Percentiles rank a stretch among this genome's conserved stretches.
These are phyloP conservation scores for Macrostomum lignano DNA, from an alignment of 1,140 invertebrate species.

Conservation along the genomic window DNA sequence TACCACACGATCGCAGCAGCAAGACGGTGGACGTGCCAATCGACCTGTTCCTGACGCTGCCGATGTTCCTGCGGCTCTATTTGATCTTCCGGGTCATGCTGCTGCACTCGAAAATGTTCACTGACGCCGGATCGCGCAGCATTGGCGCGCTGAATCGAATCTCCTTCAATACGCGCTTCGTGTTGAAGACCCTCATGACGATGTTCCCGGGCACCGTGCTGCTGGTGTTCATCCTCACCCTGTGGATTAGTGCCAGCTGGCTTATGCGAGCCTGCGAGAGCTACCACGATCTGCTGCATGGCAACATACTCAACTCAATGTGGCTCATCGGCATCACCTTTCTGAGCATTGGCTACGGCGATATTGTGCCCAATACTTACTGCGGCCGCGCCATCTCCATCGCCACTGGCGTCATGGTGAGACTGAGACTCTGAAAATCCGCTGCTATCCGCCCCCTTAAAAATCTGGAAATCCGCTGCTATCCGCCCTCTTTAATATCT, in stretches of 20 bases:
- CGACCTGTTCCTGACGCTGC: constrained; percentile 67
- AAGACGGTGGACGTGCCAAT: constrained; percentile 1
- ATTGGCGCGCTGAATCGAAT: constrained; percentile 88
- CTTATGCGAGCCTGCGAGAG: constrained; percentile 88
- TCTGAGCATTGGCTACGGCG: constrained; percentile 90
- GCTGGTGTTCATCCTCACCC: constrained; percentile 78
- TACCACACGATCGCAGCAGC: neutral
- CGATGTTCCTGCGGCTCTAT: constrained; percentile 87
- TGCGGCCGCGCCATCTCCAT: constrained; percentile 89
- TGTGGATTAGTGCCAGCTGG: constrained; percentile 98
- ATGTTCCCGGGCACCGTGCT: constrained; percentile 94
- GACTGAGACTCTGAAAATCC: too few relatives aligned
- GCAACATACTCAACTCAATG: constrained; percentile 86
- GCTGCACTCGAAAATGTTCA: constrained; percentile 81
- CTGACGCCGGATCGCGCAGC: constrained; percentile 56
- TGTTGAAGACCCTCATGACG: constrained; percentile 96
- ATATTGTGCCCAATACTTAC: constrained; percentile 98
- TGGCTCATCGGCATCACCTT: constrained; percentile 89
- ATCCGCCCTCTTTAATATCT: too few relatives aligned
- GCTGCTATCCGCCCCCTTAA: too few relatives aligned
- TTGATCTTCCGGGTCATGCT: constrained; percentile 89
- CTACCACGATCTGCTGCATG: constrained; percentile 85
- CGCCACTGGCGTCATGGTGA: constrained; percentile 92
- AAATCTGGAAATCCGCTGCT: too few relatives aligned
- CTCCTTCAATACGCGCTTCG: constrained; percentile 96